phyloP scores from a whole-genome alignment of 2,888 invertebrate genomes.

The Pristionchus maxplancki region DNA sequence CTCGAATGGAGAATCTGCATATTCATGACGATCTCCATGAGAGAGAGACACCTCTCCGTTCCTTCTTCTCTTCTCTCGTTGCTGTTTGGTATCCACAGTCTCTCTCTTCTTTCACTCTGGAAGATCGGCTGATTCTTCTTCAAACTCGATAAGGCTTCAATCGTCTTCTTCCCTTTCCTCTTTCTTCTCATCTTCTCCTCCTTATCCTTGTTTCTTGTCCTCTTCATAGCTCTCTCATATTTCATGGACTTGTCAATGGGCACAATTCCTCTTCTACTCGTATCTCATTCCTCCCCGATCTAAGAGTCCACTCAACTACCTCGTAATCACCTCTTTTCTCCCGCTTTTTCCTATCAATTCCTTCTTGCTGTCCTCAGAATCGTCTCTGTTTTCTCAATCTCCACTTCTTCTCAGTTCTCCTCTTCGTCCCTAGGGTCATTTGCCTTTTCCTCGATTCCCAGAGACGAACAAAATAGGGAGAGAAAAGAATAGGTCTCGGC shows the following conservation, averaged over 20 bases:
- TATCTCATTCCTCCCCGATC: neutral
- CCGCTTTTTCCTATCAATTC: neutral
- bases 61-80: neutral
- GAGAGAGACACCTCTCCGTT: neutral
- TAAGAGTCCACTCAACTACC: neutral
- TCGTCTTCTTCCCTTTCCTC: neutral
- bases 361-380: neutral
- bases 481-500: constrained; percentile 34
- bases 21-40: neutral
- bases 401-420: constrained; percentile 37
- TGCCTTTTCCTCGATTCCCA: constrained; percentile 30
- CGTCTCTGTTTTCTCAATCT: neutral
- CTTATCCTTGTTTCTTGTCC: constrained; percentile 6
- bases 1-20: neutral
- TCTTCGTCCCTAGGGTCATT: constrained; percentile 30
- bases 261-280: neutral
- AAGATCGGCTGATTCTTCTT: neutral
- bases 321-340: constrained; percentile 34
- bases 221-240: neutral
- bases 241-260: neutral
- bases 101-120: constrained; percentile 5
- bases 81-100: neutral
- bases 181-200: neutral
- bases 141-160: constrained; percentile 10
- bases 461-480: constrained; percentile 40